Evolutionary conservation across 2,888 invertebrate species (phyloP).

Genomic region (Sarcophaga subvicina): DNA sequence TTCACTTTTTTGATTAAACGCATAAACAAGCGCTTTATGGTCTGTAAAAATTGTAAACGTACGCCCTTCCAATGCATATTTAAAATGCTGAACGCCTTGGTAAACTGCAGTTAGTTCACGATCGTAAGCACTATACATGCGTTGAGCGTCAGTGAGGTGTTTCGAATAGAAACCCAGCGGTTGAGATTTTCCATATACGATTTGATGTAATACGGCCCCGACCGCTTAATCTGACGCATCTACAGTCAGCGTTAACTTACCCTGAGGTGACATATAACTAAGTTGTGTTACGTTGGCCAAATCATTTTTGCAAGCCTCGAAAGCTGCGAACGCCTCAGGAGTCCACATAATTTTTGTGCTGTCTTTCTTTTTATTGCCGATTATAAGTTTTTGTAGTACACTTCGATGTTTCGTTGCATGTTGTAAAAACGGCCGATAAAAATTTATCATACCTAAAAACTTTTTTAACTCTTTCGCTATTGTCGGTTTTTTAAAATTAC

Average conservation of each 20-base stretch:
- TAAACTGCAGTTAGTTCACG: no score
- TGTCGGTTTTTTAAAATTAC: neutral
- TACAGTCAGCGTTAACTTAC: no score
- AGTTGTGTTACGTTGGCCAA: no score
- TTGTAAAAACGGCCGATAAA: conserved; percentile 75
- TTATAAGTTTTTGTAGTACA: neutral
- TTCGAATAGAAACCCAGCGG: no score
- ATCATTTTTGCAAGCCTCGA: no score
- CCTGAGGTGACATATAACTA: no score
- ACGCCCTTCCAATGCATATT: conserved; percentile 35
- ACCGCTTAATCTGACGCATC: no score
- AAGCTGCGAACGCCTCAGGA: no score
- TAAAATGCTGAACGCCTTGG: neutral
- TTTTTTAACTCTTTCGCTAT: conserved; percentile 71
- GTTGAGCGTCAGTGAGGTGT: no score
- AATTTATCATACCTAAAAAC: conserved; percentile 78
- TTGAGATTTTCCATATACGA: no score
- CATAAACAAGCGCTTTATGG: conserved; percentile 66
- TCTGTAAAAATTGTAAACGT: conserved; percentile 39
- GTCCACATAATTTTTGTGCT: neutral
- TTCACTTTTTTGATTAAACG: conserved; percentile 74
- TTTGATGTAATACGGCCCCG: no score
- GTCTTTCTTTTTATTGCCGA: conserved; percentile 11
- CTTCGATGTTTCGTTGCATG: conserved; percentile 42
- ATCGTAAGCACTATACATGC: no score